Conservation (phyloP, 2,113 vertebrate species). For the Tauraco erythrolophus region DNA sequence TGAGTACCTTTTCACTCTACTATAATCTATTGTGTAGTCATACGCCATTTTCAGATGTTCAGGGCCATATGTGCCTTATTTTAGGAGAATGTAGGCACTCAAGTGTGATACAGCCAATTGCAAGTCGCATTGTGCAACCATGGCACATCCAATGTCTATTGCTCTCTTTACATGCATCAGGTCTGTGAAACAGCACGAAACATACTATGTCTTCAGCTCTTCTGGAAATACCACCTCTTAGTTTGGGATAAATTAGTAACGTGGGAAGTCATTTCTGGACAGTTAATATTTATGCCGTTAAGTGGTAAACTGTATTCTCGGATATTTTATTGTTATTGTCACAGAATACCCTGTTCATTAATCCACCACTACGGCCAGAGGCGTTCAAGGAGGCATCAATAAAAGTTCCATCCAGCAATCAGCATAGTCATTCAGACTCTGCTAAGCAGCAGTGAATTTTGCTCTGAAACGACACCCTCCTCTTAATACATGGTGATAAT, state of each 20-base stretch:
- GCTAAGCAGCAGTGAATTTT: background rate
- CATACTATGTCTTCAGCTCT: background rate
- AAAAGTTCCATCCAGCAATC: background rate
- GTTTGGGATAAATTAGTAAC: background rate
- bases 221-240: background rate
- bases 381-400: background rate
- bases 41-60: background rate
- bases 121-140: background rate
- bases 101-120: background rate
- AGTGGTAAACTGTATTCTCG: background rate
- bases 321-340: background rate
- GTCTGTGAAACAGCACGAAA: background rate
- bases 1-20: background rate
- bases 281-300: background rate
- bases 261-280: background rate
- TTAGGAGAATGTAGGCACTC: background rate
- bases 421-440: background rate
- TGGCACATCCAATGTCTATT: accelerated
- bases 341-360: background rate
- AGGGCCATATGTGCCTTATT: background rate
- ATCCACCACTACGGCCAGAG: background rate
- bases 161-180: accelerated
- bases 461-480: background rate
- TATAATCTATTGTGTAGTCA: background rate
- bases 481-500: background rate